A percentile compares a stretch with the other conserved stretches of the same genome.
Evolutionary conservation across 2,797 vertebrate genomes (phyloP).

Genomic region (Spinus olivaceus): DNA sequence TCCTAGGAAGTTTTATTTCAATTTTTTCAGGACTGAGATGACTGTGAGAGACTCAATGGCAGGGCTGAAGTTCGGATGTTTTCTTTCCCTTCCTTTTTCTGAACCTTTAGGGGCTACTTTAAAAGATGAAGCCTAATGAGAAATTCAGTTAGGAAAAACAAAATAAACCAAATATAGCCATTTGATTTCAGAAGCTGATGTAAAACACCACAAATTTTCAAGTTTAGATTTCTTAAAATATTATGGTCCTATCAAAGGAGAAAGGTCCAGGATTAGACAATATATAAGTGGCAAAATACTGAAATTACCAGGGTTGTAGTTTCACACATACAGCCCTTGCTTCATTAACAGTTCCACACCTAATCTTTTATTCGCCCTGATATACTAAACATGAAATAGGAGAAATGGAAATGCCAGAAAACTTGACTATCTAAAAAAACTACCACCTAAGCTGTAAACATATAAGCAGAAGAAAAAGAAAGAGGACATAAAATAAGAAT

Average conservation of each 20-base stretch:
- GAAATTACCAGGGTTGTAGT: background rate
- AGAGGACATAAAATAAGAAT: constrained; percentile 62
- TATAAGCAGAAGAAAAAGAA: constrained; percentile 30
- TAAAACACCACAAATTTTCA: background rate
- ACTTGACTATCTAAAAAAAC: constrained; percentile 25
- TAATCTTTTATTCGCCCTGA: background rate
- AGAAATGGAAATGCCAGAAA: constrained; percentile 39
- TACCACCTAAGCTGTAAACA: constrained; percentile 43
- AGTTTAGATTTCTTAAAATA: background rate
- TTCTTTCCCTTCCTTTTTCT: background rate
- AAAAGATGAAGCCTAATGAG: background rate
- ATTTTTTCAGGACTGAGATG: background rate
- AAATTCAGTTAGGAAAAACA: background rate
- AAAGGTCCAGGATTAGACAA: background rate
- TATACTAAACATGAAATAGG: constrained; percentile 2
- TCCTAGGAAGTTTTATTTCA: background rate
- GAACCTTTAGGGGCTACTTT: background rate
- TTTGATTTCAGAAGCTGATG: background rate
- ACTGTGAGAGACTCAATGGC: background rate
- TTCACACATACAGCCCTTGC: background rate
- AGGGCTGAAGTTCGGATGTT: background rate
- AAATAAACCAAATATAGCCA: background rate
- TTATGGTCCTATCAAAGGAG: background rate
- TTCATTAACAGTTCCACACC: background rate
- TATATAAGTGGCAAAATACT: background rate